Base-by-base conservation (phyloP, 2,113 vertebrate genomes). In the Caloenas nicobarica region DNA sequence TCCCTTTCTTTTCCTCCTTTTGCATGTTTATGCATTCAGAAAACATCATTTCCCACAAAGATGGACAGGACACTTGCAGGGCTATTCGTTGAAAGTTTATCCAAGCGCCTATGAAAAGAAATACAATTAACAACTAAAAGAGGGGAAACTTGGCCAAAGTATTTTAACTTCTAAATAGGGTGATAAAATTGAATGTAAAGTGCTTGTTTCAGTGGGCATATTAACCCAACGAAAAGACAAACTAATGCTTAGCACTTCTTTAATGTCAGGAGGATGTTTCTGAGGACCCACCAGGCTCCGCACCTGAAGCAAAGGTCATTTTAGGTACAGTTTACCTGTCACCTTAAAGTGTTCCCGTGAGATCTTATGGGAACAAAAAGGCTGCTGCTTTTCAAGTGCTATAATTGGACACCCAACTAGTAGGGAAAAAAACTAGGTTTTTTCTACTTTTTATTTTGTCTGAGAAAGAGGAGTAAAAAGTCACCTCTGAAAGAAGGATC, bases 361-460 rank as follows among this genome's bases (percentile, higher is more conserved):
- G 40, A 38, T 77, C 61, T 76, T 58, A 56, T 1, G 25, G 51
- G 58, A 80, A 70, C 40, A 71, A 33, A 83, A 83, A 50, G 15
- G 25, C 34, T 73, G 51, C 31, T 72, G 62, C 19, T 65, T 70
- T 91, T 77, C 48, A 48, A 44, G 66, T 33, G 42, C 23, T 74
- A 16, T 16, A 81, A n/a, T 72, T 69, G 70, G 42, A 51, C 13
- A 66, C 44, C 8, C 44, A 77, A 4, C 17, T 50, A 16, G 24
- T 6, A 36, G 64, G 42, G n/a, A 2, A 87, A 73, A 82, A 64
- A 10, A 4, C 9, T 26, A 40, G 26, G 9, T 1, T 0, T 2
- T 57, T 17, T 77, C 76, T 57, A 26, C 0, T 1, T 2, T 36
- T 61, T 68, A 76, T 69, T 68, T 64, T 76, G 29, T 71, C 53